These are phyloP conservation scores for Acanthoscelides obtectus DNA, from an alignment of 2,888 invertebrate genomes.

Conservation along the genomic window DNA sequence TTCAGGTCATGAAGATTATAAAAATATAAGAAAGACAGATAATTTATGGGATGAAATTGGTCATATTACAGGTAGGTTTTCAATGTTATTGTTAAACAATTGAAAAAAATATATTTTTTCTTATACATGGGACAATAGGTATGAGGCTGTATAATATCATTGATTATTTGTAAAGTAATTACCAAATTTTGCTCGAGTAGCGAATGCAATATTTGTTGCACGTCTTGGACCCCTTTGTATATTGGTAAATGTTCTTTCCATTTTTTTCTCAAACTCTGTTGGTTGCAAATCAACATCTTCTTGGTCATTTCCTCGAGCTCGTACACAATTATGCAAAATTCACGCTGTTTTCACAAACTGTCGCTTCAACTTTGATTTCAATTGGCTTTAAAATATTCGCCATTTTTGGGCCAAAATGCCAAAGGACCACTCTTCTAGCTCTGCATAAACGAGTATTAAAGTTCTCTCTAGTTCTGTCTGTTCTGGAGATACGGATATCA, in stretches of 20 bases:
- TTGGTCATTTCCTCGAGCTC: neutral
- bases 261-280: no score
- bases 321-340: conserved; percentile 10
- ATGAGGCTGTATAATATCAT: no score
- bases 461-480: conserved; percentile 15
- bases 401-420: conserved; percentile 6
- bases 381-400: conserved; percentile 8
- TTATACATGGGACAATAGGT: neutral
- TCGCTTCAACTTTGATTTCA: neutral
- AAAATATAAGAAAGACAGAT: neutral
- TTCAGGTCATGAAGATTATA: conserved; percentile 1
- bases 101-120: neutral
- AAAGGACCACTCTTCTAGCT: conserved; percentile 14
- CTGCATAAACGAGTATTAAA: conserved; percentile 10
- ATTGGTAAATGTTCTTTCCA: neutral
- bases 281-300: neutral
- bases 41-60: neutral
- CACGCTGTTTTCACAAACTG: conserved; percentile 11
- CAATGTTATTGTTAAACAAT: neutral
- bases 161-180: neutral
- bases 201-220: neutral
- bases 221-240: neutral
- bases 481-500: conserved; percentile 21
- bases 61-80: neutral
- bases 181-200: neutral